phyloP scores from a whole-genome alignment of 2,797 vertebrate genomes.

The Bufotes viridis region DNA sequence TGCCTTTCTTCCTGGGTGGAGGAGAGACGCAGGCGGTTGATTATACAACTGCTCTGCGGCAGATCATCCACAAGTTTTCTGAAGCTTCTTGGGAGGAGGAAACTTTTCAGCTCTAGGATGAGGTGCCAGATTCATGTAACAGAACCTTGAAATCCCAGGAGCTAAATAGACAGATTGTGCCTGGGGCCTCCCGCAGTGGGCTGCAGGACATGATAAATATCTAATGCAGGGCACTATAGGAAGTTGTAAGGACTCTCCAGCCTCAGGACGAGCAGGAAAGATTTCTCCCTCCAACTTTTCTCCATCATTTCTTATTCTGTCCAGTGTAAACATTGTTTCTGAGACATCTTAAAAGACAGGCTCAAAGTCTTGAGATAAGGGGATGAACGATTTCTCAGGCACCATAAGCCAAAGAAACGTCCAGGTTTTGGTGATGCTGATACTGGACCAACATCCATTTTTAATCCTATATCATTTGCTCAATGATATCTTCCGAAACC shows the following conservation, averaged over 20 bases:
- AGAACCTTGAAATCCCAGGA: neutral
- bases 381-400: too few relatives aligned
- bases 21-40: constrained; percentile 61
- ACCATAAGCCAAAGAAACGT: neutral
- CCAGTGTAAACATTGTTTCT: neutral
- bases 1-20: constrained; percentile 67
- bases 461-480: too few relatives aligned
- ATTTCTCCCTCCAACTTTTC: too few relatives aligned
- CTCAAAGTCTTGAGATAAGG: too few relatives aligned
- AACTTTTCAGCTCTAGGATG: neutral
- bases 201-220: too few relatives aligned
- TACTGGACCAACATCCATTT: too few relatives aligned
- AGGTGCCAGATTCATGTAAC: neutral
- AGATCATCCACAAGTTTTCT: constrained; percentile 61
- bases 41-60: constrained; percentile 67
- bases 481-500: too few relatives aligned
- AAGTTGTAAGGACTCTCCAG: too few relatives aligned
- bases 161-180: neutral
- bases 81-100: constrained; percentile 67
- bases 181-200: neutral
- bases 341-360: neutral
- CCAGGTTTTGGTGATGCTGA: neutral
- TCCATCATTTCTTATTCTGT: too few relatives aligned
- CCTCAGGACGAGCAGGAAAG: too few relatives aligned
- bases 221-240: too few relatives aligned